phyloP scores from a whole-genome alignment of 2,888 invertebrate species.

The Drosophila flavopinicola region DNA sequence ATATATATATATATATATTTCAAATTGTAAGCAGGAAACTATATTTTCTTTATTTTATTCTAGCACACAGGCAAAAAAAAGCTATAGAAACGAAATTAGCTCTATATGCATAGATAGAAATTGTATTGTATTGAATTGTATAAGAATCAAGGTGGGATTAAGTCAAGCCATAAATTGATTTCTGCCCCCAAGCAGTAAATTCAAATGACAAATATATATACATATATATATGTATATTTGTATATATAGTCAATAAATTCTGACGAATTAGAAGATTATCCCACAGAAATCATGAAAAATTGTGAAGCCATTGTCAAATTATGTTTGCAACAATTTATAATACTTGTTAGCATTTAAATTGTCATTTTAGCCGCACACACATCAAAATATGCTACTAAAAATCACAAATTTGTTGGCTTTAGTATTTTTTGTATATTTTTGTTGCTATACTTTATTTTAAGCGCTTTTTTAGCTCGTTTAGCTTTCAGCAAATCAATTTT shows the following conservation, averaged over 20 bases:
- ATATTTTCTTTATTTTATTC: slow-evolving; percentile 50
- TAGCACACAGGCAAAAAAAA: slow-evolving; percentile 15
- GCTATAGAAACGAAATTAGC: slow-evolving; percentile 6
- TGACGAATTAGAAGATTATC: slow-evolving; percentile 33
- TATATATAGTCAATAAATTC: slow-evolving; percentile 12
- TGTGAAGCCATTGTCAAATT: slow-evolving; percentile 23
- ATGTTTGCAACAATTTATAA: slow-evolving; percentile 46
- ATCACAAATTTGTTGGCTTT: slow-evolving; percentile 1
- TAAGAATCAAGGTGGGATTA: slow-evolving; percentile 75
- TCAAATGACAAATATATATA: slow-evolving; percentile 41
- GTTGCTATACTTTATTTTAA: slow-evolving; percentile 39
- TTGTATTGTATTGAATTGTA: slow-evolving; percentile 63
- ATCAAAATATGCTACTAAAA: slow-evolving; percentile 19
- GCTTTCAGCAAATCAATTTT: slow-evolving; percentile 65
- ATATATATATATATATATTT: slow-evolving; percentile 22
- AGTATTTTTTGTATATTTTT: slow-evolving; percentile 24
- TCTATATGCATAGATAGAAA: slow-evolving; percentile 22
- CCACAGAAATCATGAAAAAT: slow-evolving; percentile 12
- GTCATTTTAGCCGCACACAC: slow-evolving; percentile 32
- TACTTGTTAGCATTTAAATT: slow-evolving; percentile 36
- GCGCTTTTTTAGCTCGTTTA: slow-evolving; percentile 34
- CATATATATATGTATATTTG: not conserved
- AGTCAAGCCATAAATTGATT: slow-evolving; percentile 74
- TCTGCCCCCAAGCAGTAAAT: slow-evolving; percentile 49
- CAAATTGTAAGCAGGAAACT: slow-evolving; percentile 67